These are phyloP conservation scores for Lemur catta DNA, from an alignment of 2,797 vertebrate genomes.

Conservation along the genomic window DNA sequence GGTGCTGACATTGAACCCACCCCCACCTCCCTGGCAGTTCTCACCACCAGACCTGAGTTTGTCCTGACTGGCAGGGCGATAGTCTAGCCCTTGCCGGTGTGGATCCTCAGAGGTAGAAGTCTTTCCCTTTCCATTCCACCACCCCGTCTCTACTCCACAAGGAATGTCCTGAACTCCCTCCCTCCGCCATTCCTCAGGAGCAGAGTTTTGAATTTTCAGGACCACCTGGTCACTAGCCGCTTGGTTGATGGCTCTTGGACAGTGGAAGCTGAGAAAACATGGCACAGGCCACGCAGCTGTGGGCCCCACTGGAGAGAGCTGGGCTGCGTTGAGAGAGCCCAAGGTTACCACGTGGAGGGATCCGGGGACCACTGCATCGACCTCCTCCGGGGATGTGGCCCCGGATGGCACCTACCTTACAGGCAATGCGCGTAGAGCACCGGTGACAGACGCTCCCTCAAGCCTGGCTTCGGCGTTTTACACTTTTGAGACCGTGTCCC, in stretches of 20 bases:
- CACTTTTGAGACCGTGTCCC: not conserved
- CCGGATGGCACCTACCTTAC: not conserved
- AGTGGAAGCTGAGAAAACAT: not conserved
- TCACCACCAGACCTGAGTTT: not conserved
- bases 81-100: not conserved
- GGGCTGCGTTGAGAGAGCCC: too few relatives aligned
- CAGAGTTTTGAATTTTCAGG: not conserved
- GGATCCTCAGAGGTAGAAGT: not conserved
- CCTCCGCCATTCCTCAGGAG: not conserved
- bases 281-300: not conserved
- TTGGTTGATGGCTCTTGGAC: not conserved
- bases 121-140: not conserved
- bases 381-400: not conserved
- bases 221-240: not conserved
- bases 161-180: not conserved
- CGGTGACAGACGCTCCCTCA: fast-evolving
- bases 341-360: fast-evolving
- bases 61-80: not conserved
- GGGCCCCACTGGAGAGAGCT: not conserved
- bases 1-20: not conserved
- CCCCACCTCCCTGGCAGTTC: not conserved
- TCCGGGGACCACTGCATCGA: too few relatives aligned
- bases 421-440: not conserved
- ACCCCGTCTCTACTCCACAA: not conserved
- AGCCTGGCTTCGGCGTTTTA: not conserved